These are phyloP conservation scores for Buceros bicornis DNA, from an alignment of 2,797 vertebrate species.

Conservation along the genomic window DNA sequence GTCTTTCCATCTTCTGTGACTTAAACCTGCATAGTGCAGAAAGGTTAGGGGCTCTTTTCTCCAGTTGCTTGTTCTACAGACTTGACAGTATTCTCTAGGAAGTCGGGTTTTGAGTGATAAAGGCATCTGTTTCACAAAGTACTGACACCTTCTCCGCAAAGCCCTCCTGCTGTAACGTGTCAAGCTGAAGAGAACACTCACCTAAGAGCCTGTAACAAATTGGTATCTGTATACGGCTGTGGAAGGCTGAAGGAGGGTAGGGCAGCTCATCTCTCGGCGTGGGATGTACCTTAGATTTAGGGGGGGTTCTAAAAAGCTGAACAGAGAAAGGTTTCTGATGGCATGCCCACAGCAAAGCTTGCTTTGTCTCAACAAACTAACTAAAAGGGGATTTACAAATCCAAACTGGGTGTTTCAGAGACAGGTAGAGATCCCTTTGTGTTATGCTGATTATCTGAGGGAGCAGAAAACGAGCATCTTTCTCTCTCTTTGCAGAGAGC, in stretches of 20 bases:
- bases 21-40: not conserved
- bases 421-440: no score
- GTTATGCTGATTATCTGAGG: no score
- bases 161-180: not conserved
- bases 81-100: not conserved
- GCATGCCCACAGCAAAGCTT: not conserved
- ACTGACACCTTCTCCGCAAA: not conserved
- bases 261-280: not conserved
- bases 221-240: not conserved
- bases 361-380: not conserved
- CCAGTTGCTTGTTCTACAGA: not conserved
- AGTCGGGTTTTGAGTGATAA: not conserved
- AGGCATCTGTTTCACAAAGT: not conserved
- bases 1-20: not conserved
- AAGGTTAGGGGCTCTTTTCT: not conserved
- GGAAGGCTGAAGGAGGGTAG: not conserved
- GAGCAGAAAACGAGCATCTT: not conserved
- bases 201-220: not conserved
- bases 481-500: not conserved
- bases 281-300: not conserved
- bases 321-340: not conserved
- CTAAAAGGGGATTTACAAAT: not conserved
- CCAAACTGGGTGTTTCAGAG: no score
- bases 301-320: not conserved
- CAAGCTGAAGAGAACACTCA: not conserved